Percentiles rank a stretch among this genome's conserved stretches.
Conservation (phyloP, 1,140 invertebrate species). For the Rhagoletis pomonella region DNA sequence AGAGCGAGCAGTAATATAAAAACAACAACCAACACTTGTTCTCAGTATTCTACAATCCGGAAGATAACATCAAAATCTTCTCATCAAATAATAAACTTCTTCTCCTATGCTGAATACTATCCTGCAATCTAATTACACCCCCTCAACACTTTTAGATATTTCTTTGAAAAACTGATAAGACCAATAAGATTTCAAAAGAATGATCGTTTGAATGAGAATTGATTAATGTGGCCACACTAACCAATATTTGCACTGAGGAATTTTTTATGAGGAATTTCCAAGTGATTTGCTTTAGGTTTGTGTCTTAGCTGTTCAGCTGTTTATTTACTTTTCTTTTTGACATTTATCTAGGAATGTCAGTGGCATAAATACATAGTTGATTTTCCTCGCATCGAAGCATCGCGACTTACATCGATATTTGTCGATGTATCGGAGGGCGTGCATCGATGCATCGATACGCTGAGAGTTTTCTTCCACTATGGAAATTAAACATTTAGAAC, state of each 20-base stretch:
- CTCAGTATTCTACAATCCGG: background rate
- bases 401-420: background rate
- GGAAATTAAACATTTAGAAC: no score
- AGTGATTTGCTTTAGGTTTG: background rate
- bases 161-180: background rate
- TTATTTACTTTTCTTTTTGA: background rate
- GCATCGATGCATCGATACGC: no score
- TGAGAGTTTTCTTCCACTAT: no score
- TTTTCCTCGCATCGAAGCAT: background rate
- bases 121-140: background rate
- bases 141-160: background rate
- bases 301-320: background rate
- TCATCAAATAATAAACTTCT: background rate
- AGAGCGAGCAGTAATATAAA: background rate
- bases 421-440: background rate
- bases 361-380: background rate
- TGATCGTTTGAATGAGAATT: conserved; percentile 10
- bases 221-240: background rate
- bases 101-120: background rate
- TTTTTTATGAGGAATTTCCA: conserved; percentile 12
- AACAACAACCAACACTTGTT: background rate
- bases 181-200: conserved; percentile 19
- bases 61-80: background rate
- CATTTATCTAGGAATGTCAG: no score
- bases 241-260: background rate